Conservation (phyloP, 2,888 invertebrate genomes). For the Arctia plantaginis region DNA sequence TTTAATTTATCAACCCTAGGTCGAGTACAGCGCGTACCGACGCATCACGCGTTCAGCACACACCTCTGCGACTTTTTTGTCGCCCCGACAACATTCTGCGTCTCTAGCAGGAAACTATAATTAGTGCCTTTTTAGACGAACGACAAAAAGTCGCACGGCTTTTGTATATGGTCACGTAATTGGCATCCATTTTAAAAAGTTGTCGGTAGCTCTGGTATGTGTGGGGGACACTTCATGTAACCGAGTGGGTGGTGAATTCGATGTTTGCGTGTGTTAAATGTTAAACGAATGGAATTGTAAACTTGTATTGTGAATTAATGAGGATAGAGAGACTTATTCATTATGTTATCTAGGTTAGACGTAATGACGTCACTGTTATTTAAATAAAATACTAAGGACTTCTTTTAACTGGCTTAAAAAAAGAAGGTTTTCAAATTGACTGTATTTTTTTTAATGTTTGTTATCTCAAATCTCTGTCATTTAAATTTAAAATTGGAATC, state of each 20-base stretch:
- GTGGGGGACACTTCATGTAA: constrained; percentile 37
- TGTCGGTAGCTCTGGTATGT: constrained; percentile 38
- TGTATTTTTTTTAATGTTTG: no score
- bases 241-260: constrained; percentile 44
- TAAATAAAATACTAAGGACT: neutral
- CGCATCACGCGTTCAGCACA: constrained; percentile 50
- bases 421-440: neutral
- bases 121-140: constrained; percentile 61
- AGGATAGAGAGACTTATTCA: constrained; percentile 17
- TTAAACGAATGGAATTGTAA: constrained; percentile 20
- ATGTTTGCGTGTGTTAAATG: constrained; percentile 16
- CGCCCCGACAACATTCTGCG: constrained; percentile 55
- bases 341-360: constrained; percentile 11
- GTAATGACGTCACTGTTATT: neutral
- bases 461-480: neutral
- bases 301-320: constrained; percentile 24
- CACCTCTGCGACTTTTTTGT: constrained; percentile 63
- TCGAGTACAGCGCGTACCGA: constrained; percentile 30
- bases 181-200: constrained; percentile 57
- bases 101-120: constrained; percentile 61
- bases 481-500: no score
- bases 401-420: neutral
- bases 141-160: constrained; percentile 57
- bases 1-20: constrained; percentile 43
- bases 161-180: constrained; percentile 62